Percentiles rank a stretch among this genome's conserved stretches.
Conservation (phyloP, 1,140 invertebrate genomes). For the Nephotettix cincticeps region DNA sequence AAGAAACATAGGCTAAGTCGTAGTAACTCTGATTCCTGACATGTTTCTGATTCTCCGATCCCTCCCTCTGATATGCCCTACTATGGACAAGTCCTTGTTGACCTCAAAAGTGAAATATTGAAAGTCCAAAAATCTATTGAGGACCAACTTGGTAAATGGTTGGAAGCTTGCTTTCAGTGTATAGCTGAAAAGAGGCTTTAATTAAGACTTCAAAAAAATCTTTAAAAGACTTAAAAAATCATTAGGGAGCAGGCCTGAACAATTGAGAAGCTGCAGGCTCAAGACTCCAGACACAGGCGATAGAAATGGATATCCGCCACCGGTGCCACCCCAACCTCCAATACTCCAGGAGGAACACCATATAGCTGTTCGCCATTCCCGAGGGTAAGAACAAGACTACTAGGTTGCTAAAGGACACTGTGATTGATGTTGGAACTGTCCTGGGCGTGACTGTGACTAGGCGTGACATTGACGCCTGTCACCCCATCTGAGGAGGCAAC, state of each 20-base stretch:
- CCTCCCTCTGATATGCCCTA: background rate
- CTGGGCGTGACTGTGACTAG: background rate
- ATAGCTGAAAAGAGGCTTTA: constrained; percentile 8
- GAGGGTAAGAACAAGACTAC: background rate
- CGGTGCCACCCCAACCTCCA: background rate
- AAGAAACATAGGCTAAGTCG: too few relatives aligned
- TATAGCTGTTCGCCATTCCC: constrained; percentile 9
- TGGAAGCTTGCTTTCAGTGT: background rate
- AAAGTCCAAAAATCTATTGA: background rate
- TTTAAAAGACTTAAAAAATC: background rate
- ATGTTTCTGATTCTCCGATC: background rate
- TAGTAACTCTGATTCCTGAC: constrained; percentile 12
- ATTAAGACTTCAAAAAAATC: background rate
- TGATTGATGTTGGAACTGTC: background rate
- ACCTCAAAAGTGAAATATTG: constrained; percentile 6
- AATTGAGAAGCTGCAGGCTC: background rate
- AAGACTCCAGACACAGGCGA: background rate
- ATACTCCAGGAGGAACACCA: constrained; percentile 5
- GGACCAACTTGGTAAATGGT: background rate
- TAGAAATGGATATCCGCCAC: background rate
- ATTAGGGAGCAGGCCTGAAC: background rate
- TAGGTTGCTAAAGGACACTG: background rate
- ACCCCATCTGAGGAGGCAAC: background rate
- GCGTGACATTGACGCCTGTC: constrained; percentile 4
- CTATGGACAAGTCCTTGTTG: background rate